phyloP scores from a whole-genome alignment of 1,140 invertebrate genomes.

The Ectropis grisescens region DNA sequence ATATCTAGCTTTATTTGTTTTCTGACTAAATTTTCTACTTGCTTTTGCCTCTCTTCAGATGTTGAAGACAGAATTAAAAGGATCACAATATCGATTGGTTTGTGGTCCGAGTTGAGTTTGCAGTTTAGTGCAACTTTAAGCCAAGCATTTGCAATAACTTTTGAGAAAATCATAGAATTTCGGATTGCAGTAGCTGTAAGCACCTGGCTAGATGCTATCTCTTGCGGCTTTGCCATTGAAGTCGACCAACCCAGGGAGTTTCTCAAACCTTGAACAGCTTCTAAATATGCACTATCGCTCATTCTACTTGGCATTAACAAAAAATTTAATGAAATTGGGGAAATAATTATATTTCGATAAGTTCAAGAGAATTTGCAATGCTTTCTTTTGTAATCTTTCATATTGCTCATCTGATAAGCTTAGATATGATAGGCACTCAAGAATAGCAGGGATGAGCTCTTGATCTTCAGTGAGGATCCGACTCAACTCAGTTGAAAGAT shows the following conservation, averaged over 20 bases:
- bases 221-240: conserved; percentile 23
- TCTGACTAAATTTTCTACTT: conserved; percentile 45
- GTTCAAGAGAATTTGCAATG: conserved; percentile 42
- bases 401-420: conserved; percentile 52
- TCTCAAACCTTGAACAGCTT: conserved; percentile 44
- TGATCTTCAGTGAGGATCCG: conserved; percentile 49
- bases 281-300: conserved; percentile 31
- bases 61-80: conserved; percentile 50
- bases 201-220: conserved; percentile 57
- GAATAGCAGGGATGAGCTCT: conserved; percentile 52
- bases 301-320: conserved; percentile 36
- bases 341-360: conserved; percentile 46
- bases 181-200: conserved; percentile 54
- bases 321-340: conserved; percentile 61
- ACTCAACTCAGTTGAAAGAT: conserved; percentile 51
- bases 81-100: conserved; percentile 59
- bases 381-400: conserved; percentile 45
- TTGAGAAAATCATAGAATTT: conserved; percentile 54
- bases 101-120: conserved; percentile 43
- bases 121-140: conserved; percentile 46
- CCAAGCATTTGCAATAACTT: conserved; percentile 50
- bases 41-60: conserved; percentile 49
- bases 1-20: conserved; percentile 54
- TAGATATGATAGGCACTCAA: conserved; percentile 59
- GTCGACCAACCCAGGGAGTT: conserved; percentile 48